These are phyloP conservation scores for Anolis sagrei DNA, from an alignment of 2,113 vertebrate genomes.

Conservation along the genomic window DNA sequence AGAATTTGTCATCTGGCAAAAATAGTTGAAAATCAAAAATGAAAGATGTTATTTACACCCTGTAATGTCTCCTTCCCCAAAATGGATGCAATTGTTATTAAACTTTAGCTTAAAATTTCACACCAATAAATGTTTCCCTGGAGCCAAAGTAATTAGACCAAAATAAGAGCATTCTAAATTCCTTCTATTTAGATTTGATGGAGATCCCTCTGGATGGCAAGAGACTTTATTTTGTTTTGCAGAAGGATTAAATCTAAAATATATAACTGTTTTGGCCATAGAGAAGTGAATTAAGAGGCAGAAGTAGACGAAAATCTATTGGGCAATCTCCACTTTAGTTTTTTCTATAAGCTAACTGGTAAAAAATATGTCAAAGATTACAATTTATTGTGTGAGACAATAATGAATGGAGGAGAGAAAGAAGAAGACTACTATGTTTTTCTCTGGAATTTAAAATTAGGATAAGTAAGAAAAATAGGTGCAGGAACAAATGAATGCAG, in stretches of 20 bases:
- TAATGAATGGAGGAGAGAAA: not conserved
- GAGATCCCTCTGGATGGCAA: conserved; percentile 32
- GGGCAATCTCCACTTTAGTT: not conserved
- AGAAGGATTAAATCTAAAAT: conserved; percentile 47
- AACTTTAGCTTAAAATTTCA: conserved; percentile 69
- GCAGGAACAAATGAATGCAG: not conserved
- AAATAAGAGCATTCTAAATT: conserved; percentile 66
- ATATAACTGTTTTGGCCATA: conserved; percentile 46
- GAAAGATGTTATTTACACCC: conserved; percentile 46
- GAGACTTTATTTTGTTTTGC: conserved; percentile 57
- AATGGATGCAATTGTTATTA: conserved; percentile 69
- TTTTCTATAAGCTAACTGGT: not conserved
- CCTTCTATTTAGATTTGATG: conserved; percentile 41
- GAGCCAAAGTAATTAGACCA: conserved; percentile 70
- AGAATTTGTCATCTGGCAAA: not conserved
- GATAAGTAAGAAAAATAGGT: not conserved
- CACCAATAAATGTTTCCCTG: conserved; percentile 66
- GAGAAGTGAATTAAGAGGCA: not conserved
- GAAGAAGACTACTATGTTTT: not conserved
- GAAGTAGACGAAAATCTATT: conserved; percentile 40
- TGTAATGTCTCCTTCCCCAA: conserved; percentile 46
- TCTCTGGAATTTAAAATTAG: not conserved
- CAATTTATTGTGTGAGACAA: not conserved
- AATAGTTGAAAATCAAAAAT: conserved; percentile 50
- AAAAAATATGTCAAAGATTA: not conserved